Base-by-base conservation (phyloP, 2,797 vertebrate species). In the Varecia variegata region DNA sequence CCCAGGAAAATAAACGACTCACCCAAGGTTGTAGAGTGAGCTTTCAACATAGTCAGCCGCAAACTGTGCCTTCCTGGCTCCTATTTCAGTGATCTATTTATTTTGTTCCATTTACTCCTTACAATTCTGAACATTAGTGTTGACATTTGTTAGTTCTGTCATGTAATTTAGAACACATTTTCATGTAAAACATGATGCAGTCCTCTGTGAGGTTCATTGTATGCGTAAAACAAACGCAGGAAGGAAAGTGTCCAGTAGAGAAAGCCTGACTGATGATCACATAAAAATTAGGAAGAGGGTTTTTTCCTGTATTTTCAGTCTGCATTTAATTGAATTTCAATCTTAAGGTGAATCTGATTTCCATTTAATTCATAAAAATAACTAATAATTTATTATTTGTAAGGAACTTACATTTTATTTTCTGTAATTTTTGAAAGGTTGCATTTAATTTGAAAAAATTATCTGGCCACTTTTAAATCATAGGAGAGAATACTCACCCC, bases 221-320 rank as follows among this genome's bases (percentile, higher is more conserved):
- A 11, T 50, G 9, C 20, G 30, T 56, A 40, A 93, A 80, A 95
- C 60, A 97, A 97, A 97, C 45, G 68, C 70, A 93, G 87, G 93
- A 95, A 96, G 92, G 84, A 47, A 92, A 65, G 74, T 27, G 14
- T 38, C 2, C 0, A 14, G 45, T 15, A 12, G 58, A 62, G 71
- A 67, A 60, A 88, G 84, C 71, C 58, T 47, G 32, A 60, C 68
- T 35, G 38, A 45, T 12, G 60, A 84, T 52, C 58, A 71, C n/a
- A 13, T 13, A 20, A 74, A 84, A 62, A 14, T 47, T 17, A 3
- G 40, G 45, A 47, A 68, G 71, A 60, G 62, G 23, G 35, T 20
- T 35, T 45, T 84, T 89, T 30, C 91, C 65, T 94, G 83, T 62
- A 27, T 91, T 93, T 86, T 54, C 43, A 23, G 27, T 54, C 68